A percentile compares a stretch with the other conserved stretches of the same genome.
phyloP scores from a whole-genome alignment of 2,888 invertebrate species.

The Melieria crassipennis region DNA sequence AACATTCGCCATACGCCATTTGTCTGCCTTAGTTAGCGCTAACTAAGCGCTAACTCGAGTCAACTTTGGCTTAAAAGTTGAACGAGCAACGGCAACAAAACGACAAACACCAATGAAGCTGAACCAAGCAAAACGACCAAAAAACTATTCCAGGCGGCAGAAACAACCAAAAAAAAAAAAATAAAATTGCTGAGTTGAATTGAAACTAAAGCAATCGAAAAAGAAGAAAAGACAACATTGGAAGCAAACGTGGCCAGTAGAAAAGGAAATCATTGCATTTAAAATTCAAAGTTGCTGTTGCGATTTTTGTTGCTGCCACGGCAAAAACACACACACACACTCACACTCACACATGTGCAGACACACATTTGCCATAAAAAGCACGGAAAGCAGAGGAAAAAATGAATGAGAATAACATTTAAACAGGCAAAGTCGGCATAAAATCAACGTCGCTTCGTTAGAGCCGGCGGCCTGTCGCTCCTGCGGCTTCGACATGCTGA shows the following conservation, averaged over 20 bases:
- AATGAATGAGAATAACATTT: slow-evolving; percentile 7
- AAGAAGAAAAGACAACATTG: slow-evolving; percentile 26
- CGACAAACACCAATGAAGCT: slow-evolving; percentile 22
- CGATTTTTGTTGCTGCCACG: background rate
- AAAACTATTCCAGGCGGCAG: background rate
- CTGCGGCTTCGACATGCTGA: slow-evolving; percentile 44
- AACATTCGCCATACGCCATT: background rate
- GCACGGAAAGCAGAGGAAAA: slow-evolving; percentile 11
- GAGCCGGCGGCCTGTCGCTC: background rate
- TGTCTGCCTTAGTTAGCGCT: background rate
- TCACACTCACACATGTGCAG: slow-evolving; percentile 13
- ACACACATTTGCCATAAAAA: background rate
- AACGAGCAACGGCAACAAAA: slow-evolving; percentile 1
- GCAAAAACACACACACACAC: slow-evolving; percentile 9
- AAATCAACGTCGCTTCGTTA: background rate
- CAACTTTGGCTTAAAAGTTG: background rate
- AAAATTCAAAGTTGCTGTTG: slow-evolving; percentile 54
- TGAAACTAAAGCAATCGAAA: slow-evolving; percentile 21
- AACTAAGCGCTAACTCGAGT: too few relatives aligned
- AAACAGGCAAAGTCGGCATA: slow-evolving; percentile 15
- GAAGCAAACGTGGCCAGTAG: slow-evolving; percentile 41
- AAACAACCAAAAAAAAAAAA: slow-evolving; percentile 23
- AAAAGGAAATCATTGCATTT: slow-evolving; percentile 63
- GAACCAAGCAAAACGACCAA: slow-evolving; percentile 12
- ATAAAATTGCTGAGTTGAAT: slow-evolving; percentile 18